Conservation (phyloP, 2,888 invertebrate genomes). For the Chloroclystis v-ata region DNA sequence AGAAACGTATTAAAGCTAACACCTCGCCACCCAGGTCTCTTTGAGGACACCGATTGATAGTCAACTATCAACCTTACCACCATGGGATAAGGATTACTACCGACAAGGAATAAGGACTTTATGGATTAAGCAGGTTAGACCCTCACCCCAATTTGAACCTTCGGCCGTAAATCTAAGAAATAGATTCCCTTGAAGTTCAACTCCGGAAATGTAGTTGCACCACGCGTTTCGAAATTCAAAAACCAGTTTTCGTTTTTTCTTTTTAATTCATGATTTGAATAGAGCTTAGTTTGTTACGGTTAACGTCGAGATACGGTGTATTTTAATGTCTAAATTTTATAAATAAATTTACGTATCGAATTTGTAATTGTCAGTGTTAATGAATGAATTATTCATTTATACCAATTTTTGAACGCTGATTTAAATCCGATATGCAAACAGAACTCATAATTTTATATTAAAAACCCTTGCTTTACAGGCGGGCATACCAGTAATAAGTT, state of each 20-base stretch:
- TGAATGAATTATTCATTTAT: background rate
- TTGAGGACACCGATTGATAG: constrained; percentile 24
- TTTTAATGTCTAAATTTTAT: constrained; percentile 32
- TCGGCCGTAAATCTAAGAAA: background rate
- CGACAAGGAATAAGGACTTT: constrained; percentile 2
- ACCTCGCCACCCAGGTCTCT: constrained; percentile 52
- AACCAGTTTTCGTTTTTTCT: constrained; percentile 33
- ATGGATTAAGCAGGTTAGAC: constrained; percentile 12
- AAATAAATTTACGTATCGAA: constrained; percentile 27
- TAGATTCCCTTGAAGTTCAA: constrained; percentile 13
- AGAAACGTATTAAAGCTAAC: constrained; percentile 68
- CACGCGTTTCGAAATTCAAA: constrained; percentile 32
- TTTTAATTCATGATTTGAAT: constrained; percentile 28
- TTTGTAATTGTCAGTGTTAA: constrained; percentile 24
- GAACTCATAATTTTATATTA: no score
- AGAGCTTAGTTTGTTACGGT: constrained; percentile 37
- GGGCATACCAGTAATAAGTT: background rate
- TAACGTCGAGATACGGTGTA: constrained; percentile 30
- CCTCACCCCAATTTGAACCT: constrained; percentile 18
- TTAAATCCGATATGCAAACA: no score
- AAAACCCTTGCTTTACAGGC: background rate
- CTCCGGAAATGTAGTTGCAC: constrained; percentile 40
- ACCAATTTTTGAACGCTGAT: background rate
- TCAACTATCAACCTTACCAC: constrained; percentile 27
- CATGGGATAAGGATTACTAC: constrained; percentile 2